A percentile compares a stretch with the other conserved stretches of the same genome.
phyloP scores from a whole-genome alignment of 2,797 vertebrate genomes.

The Taenioides sp. region DNA sequence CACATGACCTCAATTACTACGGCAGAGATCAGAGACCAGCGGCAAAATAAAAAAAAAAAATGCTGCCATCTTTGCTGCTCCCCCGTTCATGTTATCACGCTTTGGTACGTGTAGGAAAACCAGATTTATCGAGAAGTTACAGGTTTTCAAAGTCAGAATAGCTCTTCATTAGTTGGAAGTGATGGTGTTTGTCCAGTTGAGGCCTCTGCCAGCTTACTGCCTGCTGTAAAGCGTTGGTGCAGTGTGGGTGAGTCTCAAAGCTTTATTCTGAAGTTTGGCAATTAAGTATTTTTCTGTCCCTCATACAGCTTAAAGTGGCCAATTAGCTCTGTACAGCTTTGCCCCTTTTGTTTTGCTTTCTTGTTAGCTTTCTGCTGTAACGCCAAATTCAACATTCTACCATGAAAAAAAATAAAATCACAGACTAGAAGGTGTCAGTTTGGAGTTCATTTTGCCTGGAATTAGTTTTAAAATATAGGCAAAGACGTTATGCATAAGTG shows the following conservation, averaged over 20 bases:
- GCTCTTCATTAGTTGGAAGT: slow-evolving; percentile 2
- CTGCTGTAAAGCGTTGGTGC: neutral
- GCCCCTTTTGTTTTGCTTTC: neutral
- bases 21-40: slow-evolving; percentile 47
- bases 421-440: too few relatives aligned
- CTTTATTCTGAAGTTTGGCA: neutral
- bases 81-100: slow-evolving; percentile 12
- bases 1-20: slow-evolving; percentile 67
- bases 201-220: neutral
- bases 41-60: slow-evolving; percentile 22
- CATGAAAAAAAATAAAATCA: too few relatives aligned
- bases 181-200: neutral
- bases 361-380: neutral
- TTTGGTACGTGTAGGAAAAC: slow-evolving; percentile 30
- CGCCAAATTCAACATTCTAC: neutral
- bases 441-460: neutral
- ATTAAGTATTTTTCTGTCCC: slow-evolving; percentile 5
- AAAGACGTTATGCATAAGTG: too few relatives aligned
- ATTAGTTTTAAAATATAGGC: too few relatives aligned
- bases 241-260: neutral
- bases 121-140: slow-evolving; percentile 20
- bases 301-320: neutral
- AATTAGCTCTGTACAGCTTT: neutral
- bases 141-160: slow-evolving; percentile 16
- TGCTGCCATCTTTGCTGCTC: neutral